These are phyloP conservation scores for Rhopalosiphum padi DNA, from an alignment of 1,140 invertebrate species.

Conservation along the genomic window DNA sequence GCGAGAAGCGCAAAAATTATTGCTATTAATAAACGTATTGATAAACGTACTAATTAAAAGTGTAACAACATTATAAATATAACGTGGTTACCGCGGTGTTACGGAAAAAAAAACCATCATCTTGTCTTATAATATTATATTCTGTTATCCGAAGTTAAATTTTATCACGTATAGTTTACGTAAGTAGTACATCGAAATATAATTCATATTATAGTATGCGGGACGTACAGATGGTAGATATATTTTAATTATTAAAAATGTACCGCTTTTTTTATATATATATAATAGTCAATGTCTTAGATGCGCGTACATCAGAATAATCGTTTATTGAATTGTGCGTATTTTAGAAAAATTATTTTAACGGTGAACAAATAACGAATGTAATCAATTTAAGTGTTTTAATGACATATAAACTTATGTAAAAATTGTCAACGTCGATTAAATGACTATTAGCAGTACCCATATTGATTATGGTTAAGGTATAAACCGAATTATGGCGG, in stretches of 20 bases:
- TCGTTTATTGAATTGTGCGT: neutral
- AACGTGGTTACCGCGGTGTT: neutral
- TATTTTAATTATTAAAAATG: too few relatives aligned
- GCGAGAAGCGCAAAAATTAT: neutral
- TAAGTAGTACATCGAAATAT: too few relatives aligned
- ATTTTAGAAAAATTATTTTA: neutral
- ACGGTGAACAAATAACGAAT: neutral
- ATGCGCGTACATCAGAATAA: neutral
- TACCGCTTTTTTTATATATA: too few relatives aligned
- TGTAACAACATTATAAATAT: neutral
- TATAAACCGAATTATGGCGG: neutral
- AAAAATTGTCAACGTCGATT: neutral
- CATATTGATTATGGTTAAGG: neutral
- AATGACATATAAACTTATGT: neutral
- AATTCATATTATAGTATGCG: too few relatives aligned
- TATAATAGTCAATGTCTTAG: too few relatives aligned
- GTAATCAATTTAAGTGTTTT: neutral
- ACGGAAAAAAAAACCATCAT: neutral
- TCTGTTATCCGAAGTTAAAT: neutral
- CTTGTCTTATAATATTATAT: neutral
- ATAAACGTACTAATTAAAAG: neutral
- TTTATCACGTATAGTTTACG: neutral
- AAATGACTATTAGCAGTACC: neutral
- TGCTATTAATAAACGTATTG: constrained; percentile 10
- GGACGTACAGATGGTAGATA: too few relatives aligned